Evolutionary conservation across 2,888 invertebrate species (phyloP).

Genomic region (Caenorhabditis afra): DNA sequence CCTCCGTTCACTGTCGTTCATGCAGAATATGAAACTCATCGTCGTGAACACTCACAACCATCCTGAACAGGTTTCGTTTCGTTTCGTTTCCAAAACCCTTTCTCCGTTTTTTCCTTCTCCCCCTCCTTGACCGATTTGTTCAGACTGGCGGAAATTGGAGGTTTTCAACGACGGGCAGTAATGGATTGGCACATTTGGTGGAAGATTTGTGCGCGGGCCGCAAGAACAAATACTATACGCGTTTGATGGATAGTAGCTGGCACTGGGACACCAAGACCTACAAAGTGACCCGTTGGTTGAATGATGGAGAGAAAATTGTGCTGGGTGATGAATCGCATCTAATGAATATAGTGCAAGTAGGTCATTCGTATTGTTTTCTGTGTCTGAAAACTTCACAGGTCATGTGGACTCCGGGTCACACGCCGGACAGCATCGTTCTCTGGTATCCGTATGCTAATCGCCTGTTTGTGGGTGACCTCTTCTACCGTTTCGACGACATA

Average conservation of each 20-base stretch:
- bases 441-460: conserved; percentile 67
- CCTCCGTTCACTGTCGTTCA: conserved; percentile 59
- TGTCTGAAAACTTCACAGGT: conserved; percentile 48
- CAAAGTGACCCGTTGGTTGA: conserved; percentile 71
- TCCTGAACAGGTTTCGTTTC: conserved; percentile 70
- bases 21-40: conserved; percentile 64
- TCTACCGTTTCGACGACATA: conserved; percentile 70
- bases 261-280: conserved; percentile 72
- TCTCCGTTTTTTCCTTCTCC: conserved; percentile 10
- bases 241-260: conserved; percentile 69
- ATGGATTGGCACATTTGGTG: conserved; percentile 66
- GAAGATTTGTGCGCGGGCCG: conserved; percentile 67
- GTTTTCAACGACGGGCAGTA: conserved; percentile 71
- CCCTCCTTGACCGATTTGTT: conserved; percentile 37
- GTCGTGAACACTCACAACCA: conserved; percentile 74
- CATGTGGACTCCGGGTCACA: conserved; percentile 71
- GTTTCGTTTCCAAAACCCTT: background rate
- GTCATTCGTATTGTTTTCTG: background rate
- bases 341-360: conserved; percentile 59
- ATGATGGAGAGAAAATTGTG: conserved; percentile 65
- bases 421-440: conserved; percentile 68
- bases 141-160: conserved; percentile 71
- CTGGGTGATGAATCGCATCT: conserved; percentile 59
- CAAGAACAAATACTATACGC: conserved; percentile 69
- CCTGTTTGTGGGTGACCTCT: conserved; percentile 69